Conservation (phyloP, 2,113 vertebrate species). For the Phocoena phocoena region DNA sequence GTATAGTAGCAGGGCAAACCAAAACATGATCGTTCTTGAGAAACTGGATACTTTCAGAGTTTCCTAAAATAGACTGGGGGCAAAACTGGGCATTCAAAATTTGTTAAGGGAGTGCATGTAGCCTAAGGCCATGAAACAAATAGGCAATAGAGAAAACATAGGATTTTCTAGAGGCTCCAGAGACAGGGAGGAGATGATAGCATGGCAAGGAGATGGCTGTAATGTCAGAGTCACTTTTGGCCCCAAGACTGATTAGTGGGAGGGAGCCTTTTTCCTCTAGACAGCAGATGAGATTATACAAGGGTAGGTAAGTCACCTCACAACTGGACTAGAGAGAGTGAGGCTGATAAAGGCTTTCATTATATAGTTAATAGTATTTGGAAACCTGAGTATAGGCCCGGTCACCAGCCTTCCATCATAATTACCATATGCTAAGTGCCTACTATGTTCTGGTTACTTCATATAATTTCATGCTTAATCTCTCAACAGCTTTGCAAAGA, state of each 20-base stretch:
- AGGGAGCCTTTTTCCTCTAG: neutral
- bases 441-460: neutral
- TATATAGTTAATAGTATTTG: neutral
- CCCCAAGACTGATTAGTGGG: neutral
- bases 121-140: constrained; percentile 3
- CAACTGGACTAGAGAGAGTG: neutral
- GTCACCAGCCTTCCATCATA: neutral
- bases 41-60: neutral
- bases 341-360: neutral
- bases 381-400: neutral
- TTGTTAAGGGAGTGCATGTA: neutral
- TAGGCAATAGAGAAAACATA: neutral
- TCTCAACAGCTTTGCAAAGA: neutral
- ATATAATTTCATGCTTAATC: neutral
- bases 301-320: neutral
- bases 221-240: neutral
- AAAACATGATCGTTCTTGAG: neutral
- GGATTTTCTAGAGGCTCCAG: constrained; percentile 14
- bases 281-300: neutral
- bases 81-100: neutral
- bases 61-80: neutral
- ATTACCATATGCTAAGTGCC: neutral
- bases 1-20: neutral
- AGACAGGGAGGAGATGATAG: neutral
- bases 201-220: neutral